A percentile compares a stretch with the other conserved stretches of the same genome.
phyloP scores from a whole-genome alignment of 2,888 invertebrate species.

The Hydrotaea diabolus region DNA sequence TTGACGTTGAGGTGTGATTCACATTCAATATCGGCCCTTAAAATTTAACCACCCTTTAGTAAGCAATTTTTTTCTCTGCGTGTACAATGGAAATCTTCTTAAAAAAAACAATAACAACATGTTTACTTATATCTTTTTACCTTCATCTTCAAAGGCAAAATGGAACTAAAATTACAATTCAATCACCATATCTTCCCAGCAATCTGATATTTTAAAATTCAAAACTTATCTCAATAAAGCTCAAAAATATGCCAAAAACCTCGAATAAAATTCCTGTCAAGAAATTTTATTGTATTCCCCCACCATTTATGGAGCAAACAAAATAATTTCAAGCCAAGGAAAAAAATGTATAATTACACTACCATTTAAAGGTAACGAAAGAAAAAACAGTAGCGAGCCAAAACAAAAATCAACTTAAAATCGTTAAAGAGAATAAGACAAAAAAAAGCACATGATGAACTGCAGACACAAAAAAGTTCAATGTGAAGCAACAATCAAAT shows the following conservation, averaged over 20 bases:
- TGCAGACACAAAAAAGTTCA: no score
- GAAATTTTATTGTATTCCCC: not conserved
- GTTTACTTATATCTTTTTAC: no score
- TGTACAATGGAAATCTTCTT: no score
- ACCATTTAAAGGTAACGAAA: not conserved
- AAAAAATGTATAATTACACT: not conserved
- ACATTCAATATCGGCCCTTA: no score
- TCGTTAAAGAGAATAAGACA: not conserved
- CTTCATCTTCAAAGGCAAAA: no score
- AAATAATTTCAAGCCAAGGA: not conserved
- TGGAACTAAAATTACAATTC: no score
- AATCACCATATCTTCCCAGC: no score
- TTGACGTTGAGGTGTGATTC: no score
- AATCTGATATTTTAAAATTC: not conserved
- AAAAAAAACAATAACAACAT: no score
- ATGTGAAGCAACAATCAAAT: not conserved
- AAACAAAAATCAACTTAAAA: constrained; percentile 8
- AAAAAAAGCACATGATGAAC: not conserved
- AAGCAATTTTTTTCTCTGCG: no score
- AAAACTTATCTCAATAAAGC: not conserved
- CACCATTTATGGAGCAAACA: not conserved
- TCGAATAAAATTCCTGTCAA: not conserved
- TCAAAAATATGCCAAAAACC: not conserved
- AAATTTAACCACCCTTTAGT: no score
- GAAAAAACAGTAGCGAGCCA: constrained; percentile 14